Evolutionary conservation across 2,888 invertebrate genomes (phyloP).

Genomic region (Malthinus seriepunctatus): DNA sequence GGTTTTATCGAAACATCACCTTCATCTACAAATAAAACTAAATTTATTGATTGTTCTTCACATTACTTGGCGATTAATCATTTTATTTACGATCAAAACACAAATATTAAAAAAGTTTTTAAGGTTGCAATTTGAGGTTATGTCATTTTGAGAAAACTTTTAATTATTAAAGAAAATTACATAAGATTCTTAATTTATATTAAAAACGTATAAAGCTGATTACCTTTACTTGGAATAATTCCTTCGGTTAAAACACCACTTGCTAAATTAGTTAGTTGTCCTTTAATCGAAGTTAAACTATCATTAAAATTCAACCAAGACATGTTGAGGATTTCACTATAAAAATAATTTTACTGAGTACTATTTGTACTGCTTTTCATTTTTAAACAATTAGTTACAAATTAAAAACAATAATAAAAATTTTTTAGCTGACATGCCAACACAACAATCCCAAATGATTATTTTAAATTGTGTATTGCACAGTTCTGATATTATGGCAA

Average conservation of each 20-base stretch:
- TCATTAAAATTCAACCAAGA: constrained; percentile 72
- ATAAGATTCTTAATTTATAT: too few relatives aligned
- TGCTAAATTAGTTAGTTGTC: constrained; percentile 86
- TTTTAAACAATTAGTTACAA: neutral
- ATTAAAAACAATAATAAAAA: neutral
- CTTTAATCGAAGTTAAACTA: constrained; percentile 74
- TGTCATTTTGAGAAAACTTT: neutral
- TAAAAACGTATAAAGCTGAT: too few relatives aligned
- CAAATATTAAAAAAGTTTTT: neutral
- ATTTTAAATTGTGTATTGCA: neutral
- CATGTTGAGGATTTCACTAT: constrained; percentile 52
- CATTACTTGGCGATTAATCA: too few relatives aligned
- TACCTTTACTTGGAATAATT: constrained; percentile 40
- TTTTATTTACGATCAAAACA: neutral
- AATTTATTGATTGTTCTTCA: too few relatives aligned
- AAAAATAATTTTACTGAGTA: neutral
- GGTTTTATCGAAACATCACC: too few relatives aligned
- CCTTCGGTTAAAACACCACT: constrained; percentile 85
- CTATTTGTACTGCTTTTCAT: neutral
- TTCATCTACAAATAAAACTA: too few relatives aligned
- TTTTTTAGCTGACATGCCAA: constrained; percentile 17
- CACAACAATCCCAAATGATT: constrained; percentile 3
- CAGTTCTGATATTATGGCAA: too few relatives aligned
- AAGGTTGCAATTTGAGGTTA: neutral
- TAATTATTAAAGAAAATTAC: too few relatives aligned